phyloP scores from a whole-genome alignment of 2,888 invertebrate genomes.

The Uloborus plumipes region DNA sequence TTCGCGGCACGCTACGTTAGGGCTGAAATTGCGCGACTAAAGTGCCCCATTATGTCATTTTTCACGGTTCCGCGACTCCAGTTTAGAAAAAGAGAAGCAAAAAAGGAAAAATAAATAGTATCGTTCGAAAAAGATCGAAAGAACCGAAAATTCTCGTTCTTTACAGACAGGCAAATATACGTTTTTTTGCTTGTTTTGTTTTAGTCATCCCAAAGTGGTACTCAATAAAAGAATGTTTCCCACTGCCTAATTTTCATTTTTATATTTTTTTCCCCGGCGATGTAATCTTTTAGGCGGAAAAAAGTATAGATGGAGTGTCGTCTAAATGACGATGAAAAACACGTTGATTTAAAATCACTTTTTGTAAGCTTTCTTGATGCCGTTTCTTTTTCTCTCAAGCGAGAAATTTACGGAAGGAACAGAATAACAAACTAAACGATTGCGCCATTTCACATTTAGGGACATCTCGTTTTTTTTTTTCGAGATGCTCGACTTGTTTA shows the following conservation, averaged over 20 bases:
- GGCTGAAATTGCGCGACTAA: slow-evolving; percentile 56
- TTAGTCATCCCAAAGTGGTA: too few species aligned
- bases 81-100: slow-evolving; percentile 14
- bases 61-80: slow-evolving; percentile 44
- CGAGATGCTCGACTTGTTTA: too few species aligned
- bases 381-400: neutral
- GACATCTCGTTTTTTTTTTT: too few species aligned
- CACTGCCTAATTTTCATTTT: slow-evolving; percentile 2
- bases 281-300: neutral
- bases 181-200: neutral
- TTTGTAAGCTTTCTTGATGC: slow-evolving; percentile 3
- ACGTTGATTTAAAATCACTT: slow-evolving; percentile 10
- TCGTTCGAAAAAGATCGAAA: too few species aligned
- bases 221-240: too few species aligned
- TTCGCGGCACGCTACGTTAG: slow-evolving; percentile 43
- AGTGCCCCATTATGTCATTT: slow-evolving; percentile 61
- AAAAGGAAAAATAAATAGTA: slow-evolving; percentile 10
- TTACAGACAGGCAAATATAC: neutral
- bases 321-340: neutral
- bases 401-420: neutral
- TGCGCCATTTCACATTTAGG: too few species aligned
- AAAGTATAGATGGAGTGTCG: neutral
- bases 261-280: neutral
- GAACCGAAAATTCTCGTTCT: neutral
- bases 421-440: too few species aligned